Evolutionary conservation across 2,888 invertebrate species (phyloP).

Genomic region (Drosophila percnosoma): DNA sequence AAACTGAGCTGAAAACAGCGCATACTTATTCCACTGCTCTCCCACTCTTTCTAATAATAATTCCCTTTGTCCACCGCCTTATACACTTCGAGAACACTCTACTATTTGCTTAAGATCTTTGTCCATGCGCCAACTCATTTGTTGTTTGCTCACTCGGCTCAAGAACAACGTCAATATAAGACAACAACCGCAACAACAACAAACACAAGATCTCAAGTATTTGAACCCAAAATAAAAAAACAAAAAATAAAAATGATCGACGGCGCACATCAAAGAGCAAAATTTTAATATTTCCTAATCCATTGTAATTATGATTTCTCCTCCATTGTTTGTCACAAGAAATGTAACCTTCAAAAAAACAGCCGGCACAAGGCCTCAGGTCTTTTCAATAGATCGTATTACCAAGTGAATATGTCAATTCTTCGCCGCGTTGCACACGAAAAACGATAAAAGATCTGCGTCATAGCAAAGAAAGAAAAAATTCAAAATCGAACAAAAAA

Average conservation of each 20-base stretch:
- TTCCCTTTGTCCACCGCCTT: background rate
- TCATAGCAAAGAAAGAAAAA: conserved; percentile 33
- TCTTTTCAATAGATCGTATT: conserved; percentile 68
- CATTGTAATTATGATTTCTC: conserved; percentile 79
- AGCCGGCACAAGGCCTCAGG: conserved; percentile 42
- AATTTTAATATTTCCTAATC: conserved; percentile 77
- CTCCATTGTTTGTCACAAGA: conserved; percentile 71
- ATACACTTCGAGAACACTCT: conserved; percentile 9
- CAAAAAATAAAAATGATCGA: conserved; percentile 34
- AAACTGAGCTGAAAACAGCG: background rate
- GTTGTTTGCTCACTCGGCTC: conserved; percentile 61
- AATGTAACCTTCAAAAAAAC: conserved; percentile 64
- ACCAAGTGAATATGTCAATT: conserved; percentile 79
- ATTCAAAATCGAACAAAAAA: conserved; percentile 4
- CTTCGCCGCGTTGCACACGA: conserved; percentile 43
- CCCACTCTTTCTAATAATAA: background rate
- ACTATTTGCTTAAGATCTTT: conserved; percentile 59
- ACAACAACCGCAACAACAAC: conserved; percentile 35
- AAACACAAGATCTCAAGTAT: conserved; percentile 51
- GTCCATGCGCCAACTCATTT: conserved; percentile 70
- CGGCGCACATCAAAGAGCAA: conserved; percentile 61
- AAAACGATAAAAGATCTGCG: conserved; percentile 74
- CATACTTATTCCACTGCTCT: background rate
- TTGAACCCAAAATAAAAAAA: conserved; percentile 3
- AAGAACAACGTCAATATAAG: conserved; percentile 57